These are phyloP conservation scores for Ciconia nigra DNA, from an alignment of 2,797 vertebrate species.

Conservation along the genomic window DNA sequence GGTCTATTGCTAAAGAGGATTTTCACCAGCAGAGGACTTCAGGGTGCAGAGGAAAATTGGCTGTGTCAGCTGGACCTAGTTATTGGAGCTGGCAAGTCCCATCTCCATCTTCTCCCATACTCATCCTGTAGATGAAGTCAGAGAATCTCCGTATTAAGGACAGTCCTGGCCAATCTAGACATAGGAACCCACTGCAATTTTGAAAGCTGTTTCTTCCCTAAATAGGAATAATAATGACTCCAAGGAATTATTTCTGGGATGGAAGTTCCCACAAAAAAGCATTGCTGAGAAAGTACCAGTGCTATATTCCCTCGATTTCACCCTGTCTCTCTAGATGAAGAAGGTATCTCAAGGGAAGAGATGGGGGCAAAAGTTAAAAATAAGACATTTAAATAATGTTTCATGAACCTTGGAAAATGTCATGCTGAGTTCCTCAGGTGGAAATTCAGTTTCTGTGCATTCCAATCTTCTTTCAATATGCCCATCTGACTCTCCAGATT, in stretches of 20 bases:
- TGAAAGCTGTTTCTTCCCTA: background rate
- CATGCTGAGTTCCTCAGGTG: background rate
- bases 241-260: background rate
- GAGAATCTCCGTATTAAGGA: background rate
- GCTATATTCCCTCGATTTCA: background rate
- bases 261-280: background rate
- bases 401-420: background rate
- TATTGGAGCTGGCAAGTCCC: background rate
- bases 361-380: background rate
- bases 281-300: background rate
- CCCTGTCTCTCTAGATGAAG: background rate
- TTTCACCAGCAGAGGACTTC: background rate
- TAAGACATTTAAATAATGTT: background rate
- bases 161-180: background rate
- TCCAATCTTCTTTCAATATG: background rate
- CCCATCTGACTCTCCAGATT: constrained; percentile 65
- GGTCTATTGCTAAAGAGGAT: background rate
- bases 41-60: background rate
- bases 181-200: background rate
- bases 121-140: background rate
- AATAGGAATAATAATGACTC: background rate
- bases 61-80: background rate
- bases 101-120: background rate
- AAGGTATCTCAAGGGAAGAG: background rate
- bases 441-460: constrained; percentile 22